Evolutionary conservation across 2,113 vertebrate species (phyloP).

Genomic region (Cyprinodon variegatus): DNA sequence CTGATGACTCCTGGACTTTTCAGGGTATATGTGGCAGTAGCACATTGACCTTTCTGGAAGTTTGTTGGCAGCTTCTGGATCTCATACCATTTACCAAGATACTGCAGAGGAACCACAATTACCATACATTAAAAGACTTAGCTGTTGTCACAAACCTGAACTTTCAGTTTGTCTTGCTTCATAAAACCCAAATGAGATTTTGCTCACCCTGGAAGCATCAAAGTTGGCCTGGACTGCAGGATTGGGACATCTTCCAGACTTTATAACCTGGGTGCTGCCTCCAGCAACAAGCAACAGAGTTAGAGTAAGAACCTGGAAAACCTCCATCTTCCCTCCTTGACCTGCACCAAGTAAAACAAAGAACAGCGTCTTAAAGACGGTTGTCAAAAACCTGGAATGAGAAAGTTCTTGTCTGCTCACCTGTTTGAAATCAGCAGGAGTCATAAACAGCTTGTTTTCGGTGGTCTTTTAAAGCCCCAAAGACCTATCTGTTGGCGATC

Average conservation of each 20-base stretch:
- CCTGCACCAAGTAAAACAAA: constrained; percentile 40
- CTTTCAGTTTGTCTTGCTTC: neutral
- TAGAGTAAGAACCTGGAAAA: constrained; percentile 63
- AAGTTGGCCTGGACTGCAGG: constrained; percentile 68
- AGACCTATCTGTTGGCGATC: constrained; percentile 3
- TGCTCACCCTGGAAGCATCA: constrained; percentile 60
- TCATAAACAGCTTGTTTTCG: neutral
- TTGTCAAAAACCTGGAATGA: neutral
- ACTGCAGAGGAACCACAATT: constrained; percentile 66
- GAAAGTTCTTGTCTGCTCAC: constrained; percentile 29
- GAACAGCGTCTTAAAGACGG: neutral
- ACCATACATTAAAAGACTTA: neutral
- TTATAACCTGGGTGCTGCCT: constrained; percentile 62
- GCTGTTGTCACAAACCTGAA: neutral
- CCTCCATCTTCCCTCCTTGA: constrained; percentile 57
- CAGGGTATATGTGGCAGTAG: constrained; percentile 83
- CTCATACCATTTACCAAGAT: constrained; percentile 87
- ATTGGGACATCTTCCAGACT: constrained; percentile 64
- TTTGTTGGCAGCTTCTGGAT: constrained; percentile 82
- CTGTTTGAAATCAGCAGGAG: constrained; percentile 19
- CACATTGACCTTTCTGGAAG: constrained; percentile 84
- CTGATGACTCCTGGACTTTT: constrained; percentile 81
- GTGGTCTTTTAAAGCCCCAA: constrained; percentile 42
- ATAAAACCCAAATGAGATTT: neutral
- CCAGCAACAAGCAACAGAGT: constrained; percentile 64